Percentiles rank a stretch among this genome's conserved stretches.
phyloP scores from a whole-genome alignment of 1,140 invertebrate genomes.

The Zaprionus lachaisei region DNA sequence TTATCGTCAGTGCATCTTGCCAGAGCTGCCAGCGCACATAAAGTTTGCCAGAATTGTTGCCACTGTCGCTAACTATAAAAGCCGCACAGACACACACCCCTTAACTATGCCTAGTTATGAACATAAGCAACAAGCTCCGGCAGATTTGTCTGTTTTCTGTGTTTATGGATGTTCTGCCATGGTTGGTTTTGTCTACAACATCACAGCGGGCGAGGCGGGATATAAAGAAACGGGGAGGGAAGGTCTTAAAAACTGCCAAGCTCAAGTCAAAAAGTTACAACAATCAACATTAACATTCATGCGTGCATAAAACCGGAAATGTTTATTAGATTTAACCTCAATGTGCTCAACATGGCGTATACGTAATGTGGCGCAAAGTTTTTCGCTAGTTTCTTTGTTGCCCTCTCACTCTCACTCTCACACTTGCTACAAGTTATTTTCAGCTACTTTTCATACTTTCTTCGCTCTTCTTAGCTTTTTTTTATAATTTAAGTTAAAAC shows the following conservation, averaged over 20 bases:
- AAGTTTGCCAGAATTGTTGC: slow-evolving; percentile 62
- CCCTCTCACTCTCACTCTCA: slow-evolving; percentile 23
- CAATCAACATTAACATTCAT: slow-evolving; percentile 76
- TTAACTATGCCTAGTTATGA: slow-evolving; percentile 56
- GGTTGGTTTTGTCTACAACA: slow-evolving; percentile 31
- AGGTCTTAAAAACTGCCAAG: slow-evolving; percentile 37
- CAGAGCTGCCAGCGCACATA: slow-evolving; percentile 54
- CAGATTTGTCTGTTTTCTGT: slow-evolving; percentile 44
- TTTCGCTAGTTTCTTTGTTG: slow-evolving; percentile 6
- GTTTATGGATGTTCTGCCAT: slow-evolving; percentile 38
- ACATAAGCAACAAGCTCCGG: slow-evolving; percentile 41
- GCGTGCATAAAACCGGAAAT: slow-evolving; percentile 68
- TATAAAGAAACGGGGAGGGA: slow-evolving; percentile 3
- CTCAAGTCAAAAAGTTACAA: slow-evolving; percentile 66
- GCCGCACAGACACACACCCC: slow-evolving; percentile 29
- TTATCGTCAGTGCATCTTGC: slow-evolving; percentile 63
- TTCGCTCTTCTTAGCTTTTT: neutral
- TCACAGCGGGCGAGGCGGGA: neutral
- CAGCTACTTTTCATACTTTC: neutral
- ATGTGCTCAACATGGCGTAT: slow-evolving; percentile 47
- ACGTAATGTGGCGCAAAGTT: slow-evolving; percentile 34
- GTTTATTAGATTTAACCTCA: slow-evolving; percentile 70
- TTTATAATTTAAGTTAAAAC: neutral
- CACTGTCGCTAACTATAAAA: slow-evolving; percentile 58
- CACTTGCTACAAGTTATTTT: slow-evolving; percentile 8